Base-by-base conservation (phyloP, 2,888 invertebrate species). In the Xestoiulus laeticollis region DNA sequence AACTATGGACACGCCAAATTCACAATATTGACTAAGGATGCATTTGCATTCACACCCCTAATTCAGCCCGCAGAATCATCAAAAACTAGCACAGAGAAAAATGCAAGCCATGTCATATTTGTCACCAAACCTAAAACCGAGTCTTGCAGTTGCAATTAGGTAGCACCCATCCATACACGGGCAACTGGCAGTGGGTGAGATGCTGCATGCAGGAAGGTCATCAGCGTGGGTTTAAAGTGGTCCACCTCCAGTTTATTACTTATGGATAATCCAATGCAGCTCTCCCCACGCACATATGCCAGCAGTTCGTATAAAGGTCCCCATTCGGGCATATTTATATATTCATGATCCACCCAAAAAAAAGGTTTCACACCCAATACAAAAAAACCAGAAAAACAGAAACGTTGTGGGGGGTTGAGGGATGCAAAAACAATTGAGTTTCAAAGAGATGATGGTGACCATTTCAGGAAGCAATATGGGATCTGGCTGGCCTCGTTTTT, bases 351-450 rank as follows among this genome's bases (percentile, higher is more conserved):
- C 68, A 68, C 68, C 68, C 68, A 68, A 68, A 38, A 38, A 38
- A 68, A 68, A 68, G 68, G 68, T 68, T 68, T 68, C 68, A 68
- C 68, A 68, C 68, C 68, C 68, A 22, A 68, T 68, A 26, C 68
- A 26, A n/a, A n/a, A n/a, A n/a, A n/a, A n/a, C n/a, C 26, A 6
- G 33, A 38, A 68, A 68, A 68, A 22, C 26, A 22, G 26, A 68
- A 68, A 26, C 22, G 68, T 22, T 22, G 68, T 12, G 68, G 33
- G 68, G 68, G 68, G 68, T 68, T 22, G 68, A 68, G 12, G 68
- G 68, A 26, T 22, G 68, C 22, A 68, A 68, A 22, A 68, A 68
- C 26, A 26, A 22, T 16, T 59, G 3, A 44, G 14, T 44, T 12
- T 12, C 8, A 44, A 44, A 59, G 22, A 59, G 22, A 59, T 22